Base-by-base conservation (phyloP, 2,113 vertebrate species). In the Rattus rattus region DNA sequence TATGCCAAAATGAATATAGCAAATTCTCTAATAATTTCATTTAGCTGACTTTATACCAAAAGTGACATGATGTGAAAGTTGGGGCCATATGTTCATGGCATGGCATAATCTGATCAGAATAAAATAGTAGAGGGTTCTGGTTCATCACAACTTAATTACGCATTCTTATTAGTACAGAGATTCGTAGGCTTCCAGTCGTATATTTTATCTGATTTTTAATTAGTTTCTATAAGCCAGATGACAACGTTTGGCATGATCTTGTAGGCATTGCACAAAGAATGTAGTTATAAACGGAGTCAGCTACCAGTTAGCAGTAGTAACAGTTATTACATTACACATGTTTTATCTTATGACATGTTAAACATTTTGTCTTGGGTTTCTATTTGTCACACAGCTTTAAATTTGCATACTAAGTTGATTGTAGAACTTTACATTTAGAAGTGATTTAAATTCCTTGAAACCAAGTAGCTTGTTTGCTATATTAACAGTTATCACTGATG, bases 81-180 rank as follows among this genome's bases (percentile, higher is more conserved):
- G 59, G 22, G n/a, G 43, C 89, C 94, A 96, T 96, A 79, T 97
- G 96, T 94, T 97, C 95, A 84, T 79, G 56, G 54, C 91, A 88
- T 90, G 87, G 83, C 30, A 86, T 97, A 96, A 97, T 96, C 79
- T 94, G 72, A 93, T 96, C 43, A 92, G 83, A 93, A 94, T 95
- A 79, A 95, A 89, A 90, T 43, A 89, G 88, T 91, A 96, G 73
- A 87, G 75, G 76, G 61, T 75, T 96, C 96, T 94, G 91, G 73
- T 84, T 94, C 70, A 43, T 33, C 73, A 90, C 33, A 97, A 95
- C 77, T 94, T 96, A 95, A 97, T 97, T 97, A 91, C 36, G 70
- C 11, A 17, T 76, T 59, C 63, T 92, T 91, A 52, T 3, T 69
- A 94, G 67, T 59, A 63, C 80, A 86, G 33, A 92, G 20, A 95